These are phyloP conservation scores for Colinus virginianus DNA, from an alignment of 2,113 vertebrate species.

Conservation along the genomic window DNA sequence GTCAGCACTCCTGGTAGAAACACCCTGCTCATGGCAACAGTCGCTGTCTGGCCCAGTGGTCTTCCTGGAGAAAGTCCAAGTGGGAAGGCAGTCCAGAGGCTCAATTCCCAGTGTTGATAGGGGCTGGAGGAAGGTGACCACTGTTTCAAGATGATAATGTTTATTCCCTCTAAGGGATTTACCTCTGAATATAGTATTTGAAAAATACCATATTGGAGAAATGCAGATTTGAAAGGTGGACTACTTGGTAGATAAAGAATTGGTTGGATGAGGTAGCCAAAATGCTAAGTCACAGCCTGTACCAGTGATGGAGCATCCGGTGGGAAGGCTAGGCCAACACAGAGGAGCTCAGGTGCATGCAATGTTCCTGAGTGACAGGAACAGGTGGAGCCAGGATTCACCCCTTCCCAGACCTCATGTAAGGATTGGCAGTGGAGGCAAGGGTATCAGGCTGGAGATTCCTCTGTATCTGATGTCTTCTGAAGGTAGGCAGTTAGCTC, in stretches of 20 bases:
- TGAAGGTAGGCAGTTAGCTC: too few species aligned
- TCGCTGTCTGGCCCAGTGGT: constrained; percentile 50
- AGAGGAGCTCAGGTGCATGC: too few species aligned
- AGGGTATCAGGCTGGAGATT: too few species aligned
- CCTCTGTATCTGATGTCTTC: too few species aligned
- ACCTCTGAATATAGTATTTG: too few species aligned
- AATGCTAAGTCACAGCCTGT: too few species aligned
- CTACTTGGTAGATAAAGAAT: background rate
- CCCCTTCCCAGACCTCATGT: too few species aligned
- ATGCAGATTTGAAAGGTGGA: background rate
- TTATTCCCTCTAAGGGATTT: background rate
- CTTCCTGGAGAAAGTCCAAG: constrained; percentile 57
- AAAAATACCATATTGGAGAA: background rate
- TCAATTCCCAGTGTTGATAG: background rate
- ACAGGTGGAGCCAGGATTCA: too few species aligned
- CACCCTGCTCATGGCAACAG: constrained; percentile 35
- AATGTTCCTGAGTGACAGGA: too few species aligned
- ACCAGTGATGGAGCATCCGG: too few species aligned
- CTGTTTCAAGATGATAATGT: background rate
- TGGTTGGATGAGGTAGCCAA: background rate
- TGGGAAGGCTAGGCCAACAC: too few species aligned
- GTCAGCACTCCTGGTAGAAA: constrained; percentile 42
- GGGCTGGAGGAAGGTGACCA: background rate
- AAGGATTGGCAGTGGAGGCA: too few species aligned
- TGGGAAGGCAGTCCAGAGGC: background rate